Conservation (phyloP, 2,113 vertebrate genomes). For the Mesocricetus auratus region DNA sequence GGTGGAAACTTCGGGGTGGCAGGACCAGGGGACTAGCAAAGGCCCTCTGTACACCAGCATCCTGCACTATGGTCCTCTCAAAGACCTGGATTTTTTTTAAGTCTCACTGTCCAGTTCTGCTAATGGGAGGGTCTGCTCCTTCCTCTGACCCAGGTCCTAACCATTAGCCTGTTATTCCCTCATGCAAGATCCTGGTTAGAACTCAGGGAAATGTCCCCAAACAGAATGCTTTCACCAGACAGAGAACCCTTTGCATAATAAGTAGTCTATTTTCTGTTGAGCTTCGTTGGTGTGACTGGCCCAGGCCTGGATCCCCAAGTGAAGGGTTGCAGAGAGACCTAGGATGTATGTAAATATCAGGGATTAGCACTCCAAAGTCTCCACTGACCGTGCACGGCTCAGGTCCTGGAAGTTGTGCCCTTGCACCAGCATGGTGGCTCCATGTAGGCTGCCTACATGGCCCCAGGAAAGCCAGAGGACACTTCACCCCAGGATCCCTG, state of each 20-base stretch:
- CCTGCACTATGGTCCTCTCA: fast-evolving
- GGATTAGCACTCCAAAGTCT: fast-evolving
- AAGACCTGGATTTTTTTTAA: not conserved
- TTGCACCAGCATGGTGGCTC: not conserved
- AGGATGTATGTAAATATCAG: not conserved
- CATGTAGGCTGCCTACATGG: not conserved
- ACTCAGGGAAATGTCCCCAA: not conserved
- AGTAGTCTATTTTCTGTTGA: not conserved
- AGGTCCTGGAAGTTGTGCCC: too few relatives aligned
- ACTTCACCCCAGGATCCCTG: not conserved
- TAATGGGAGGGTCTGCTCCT: fast-evolving
- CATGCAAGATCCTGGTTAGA: not conserved
- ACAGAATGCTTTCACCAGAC: not conserved
- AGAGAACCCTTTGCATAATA: not conserved
- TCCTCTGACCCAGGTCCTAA: not conserved
- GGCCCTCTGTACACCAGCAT: too few relatives aligned
- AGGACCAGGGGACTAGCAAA: too few relatives aligned
- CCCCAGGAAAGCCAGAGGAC: not conserved
- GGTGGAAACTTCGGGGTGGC: not conserved
- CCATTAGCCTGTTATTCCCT: not conserved
- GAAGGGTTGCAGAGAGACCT: not conserved
- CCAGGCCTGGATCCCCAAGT: not conserved
- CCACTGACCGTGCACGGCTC: not conserved
- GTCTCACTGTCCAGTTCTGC: too few relatives aligned
- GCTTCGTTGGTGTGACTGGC: not conserved